phyloP scores from a whole-genome alignment of 2,113 vertebrate species.

The Panthera leo region DNA sequence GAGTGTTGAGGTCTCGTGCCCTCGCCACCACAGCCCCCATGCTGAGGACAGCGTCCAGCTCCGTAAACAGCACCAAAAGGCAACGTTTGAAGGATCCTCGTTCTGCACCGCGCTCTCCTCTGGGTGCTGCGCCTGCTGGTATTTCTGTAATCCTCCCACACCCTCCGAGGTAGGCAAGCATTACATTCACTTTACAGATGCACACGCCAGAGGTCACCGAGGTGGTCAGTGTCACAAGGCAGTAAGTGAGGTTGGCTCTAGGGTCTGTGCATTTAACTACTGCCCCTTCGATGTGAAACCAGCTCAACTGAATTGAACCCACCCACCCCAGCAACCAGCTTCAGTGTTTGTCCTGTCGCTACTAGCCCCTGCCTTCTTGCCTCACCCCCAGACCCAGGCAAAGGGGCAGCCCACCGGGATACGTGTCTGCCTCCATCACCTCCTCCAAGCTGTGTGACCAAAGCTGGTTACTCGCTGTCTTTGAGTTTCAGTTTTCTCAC shows the following conservation, averaged over 20 bases:
- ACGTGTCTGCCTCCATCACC: neutral
- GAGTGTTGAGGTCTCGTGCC: neutral
- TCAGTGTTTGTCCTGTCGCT: neutral
- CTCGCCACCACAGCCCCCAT: neutral
- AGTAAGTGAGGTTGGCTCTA: neutral
- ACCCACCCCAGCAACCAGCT: neutral
- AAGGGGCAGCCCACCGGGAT: neutral
- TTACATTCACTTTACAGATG: neutral
- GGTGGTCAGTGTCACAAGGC: neutral
- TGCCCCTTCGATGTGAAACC: neutral
- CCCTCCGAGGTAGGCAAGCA: rapidly evolving
- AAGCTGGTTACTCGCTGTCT: neutral
- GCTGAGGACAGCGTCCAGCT: neutral
- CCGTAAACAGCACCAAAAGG: neutral
- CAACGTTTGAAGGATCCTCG: rapidly evolving
- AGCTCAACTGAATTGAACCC: neutral
- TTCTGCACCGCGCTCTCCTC: neutral
- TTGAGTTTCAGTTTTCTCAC: neutral
- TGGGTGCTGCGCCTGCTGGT: neutral
- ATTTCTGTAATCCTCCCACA: neutral
- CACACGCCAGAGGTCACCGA: neutral
- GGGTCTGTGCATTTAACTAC: neutral
- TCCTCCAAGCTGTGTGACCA: neutral
- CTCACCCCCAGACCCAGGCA: neutral
- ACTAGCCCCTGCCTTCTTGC: neutral